Evolutionary conservation across 1,140 invertebrate genomes (phyloP), one percentile per base, ranked within the genome.

Genomic region (Formica selysi): DNA sequence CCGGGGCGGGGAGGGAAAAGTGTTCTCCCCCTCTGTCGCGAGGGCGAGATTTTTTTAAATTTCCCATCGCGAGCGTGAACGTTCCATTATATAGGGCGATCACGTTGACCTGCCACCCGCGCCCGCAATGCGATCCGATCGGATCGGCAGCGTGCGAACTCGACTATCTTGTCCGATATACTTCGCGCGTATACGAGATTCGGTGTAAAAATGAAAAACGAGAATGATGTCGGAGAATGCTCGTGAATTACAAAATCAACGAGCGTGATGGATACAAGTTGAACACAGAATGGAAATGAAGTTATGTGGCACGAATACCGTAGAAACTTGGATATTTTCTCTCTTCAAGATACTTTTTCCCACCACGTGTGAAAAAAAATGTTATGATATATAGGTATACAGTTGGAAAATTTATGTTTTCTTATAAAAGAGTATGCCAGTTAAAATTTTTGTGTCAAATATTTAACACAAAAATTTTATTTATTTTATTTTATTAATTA

Each of bases 111-210:
- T 67, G 59, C 57, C 64, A 84, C 57, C 54, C 10, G 51, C 71
- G n/a, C 38, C 3, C 32, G 22, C 44, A 59, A 88, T 29, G 44
- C 68, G 16, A 62, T 67, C 26, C 16, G 76, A 89, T 81, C 65
- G 71, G 71, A 76, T 83, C 61, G 54, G 36, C 29, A 26, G 48
- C 88, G 88, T 86, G 88, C 64, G 84, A 89, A 86, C 76, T 86
- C 29, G 19, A 8, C 71, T 81, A 41, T 88, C 76, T 32, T 51
- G 54, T 36, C 10, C 13, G 73, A 85, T 22, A 85, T 22, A 67
- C 41, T 5, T 76, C 44, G 41, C 41, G 81, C 57, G 38, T 44
- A 3, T 64, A 51, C 71, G 32, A n/a, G 36, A 51, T 32, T 29
- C 7, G 32, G 13, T 38, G 54, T 26, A 78, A 85, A 85, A 54